These are phyloP conservation scores for Diplodus sargus DNA, from an alignment of 2,797 vertebrate species.

Conservation along the genomic window DNA sequence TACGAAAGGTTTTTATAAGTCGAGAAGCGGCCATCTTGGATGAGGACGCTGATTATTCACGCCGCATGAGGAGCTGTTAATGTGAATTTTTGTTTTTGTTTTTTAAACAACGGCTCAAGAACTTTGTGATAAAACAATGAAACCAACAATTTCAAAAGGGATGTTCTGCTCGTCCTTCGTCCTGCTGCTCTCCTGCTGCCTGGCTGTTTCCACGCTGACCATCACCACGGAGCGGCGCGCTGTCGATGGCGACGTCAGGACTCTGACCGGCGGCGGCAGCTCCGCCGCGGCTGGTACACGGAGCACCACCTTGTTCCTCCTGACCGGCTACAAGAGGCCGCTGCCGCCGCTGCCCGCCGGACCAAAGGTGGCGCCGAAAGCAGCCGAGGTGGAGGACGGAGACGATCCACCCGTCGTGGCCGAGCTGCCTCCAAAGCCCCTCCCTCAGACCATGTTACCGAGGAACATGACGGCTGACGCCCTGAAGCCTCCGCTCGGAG, in stretches of 20 bases:
- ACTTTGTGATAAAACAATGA: slow-evolving; percentile 68
- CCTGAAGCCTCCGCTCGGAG: slow-evolving; percentile 83
- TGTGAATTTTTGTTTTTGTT: slow-evolving; percentile 16
- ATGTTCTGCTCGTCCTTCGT: slow-evolving; percentile 63
- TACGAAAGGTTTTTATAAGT: slow-evolving; percentile 61
- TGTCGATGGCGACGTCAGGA: slow-evolving; percentile 39
- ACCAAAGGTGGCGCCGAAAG: slow-evolving; percentile 69
- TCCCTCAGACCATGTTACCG: slow-evolving; percentile 88
- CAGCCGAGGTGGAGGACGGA: slow-evolving; percentile 76
- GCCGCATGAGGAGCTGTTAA: slow-evolving; percentile 3
- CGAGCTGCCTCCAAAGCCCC: slow-evolving; percentile 82
- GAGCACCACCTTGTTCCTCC: slow-evolving; percentile 69
- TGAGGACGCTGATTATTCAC: slow-evolving; percentile 24
- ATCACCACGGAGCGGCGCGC: slow-evolving; percentile 62
- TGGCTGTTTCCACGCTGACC: slow-evolving; percentile 74
- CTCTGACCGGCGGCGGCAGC: slow-evolving; percentile 35
- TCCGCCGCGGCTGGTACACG: slow-evolving; percentile 39
- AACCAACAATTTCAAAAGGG: slow-evolving; percentile 39
- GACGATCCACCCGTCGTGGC: slow-evolving; percentile 37
- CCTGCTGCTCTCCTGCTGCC: slow-evolving; percentile 72
- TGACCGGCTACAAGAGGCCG: slow-evolving; percentile 71
- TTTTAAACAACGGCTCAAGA: slow-evolving; percentile 12
- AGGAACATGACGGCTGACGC: slow-evolving; percentile 83
- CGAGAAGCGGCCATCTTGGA: slow-evolving; percentile 27
- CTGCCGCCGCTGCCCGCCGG: slow-evolving; percentile 60